These are phyloP conservation scores for Nomada flava DNA, from an alignment of 2,888 invertebrate species.

Conservation along the genomic window DNA sequence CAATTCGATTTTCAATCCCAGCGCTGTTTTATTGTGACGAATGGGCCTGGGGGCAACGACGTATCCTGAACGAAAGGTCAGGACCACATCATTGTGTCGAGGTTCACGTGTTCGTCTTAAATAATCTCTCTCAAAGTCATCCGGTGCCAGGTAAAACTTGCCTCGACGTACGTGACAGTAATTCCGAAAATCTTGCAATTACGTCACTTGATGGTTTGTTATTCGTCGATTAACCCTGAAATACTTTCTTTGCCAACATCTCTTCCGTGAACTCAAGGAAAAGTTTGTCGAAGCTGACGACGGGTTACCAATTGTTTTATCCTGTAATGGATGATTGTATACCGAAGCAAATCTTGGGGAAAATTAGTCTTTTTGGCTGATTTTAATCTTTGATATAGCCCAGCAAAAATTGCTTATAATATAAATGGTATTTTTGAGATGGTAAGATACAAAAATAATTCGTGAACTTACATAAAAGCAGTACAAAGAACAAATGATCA, in stretches of 20 bases:
- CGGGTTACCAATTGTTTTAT: too few species aligned
- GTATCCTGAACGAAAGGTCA: conserved; percentile 77
- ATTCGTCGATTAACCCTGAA: neutral
- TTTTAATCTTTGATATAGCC: too few species aligned
- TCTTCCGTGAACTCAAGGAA: neutral
- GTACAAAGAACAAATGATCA: too few species aligned
- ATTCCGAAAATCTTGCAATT: conserved; percentile 61
- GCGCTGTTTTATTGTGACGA: conserved; percentile 29
- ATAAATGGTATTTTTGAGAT: too few species aligned
- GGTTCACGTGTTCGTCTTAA: conserved; percentile 36
- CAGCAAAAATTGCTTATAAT: too few species aligned
- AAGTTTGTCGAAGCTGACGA: too few species aligned
- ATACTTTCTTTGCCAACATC: neutral
- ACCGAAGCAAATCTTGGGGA: too few species aligned
- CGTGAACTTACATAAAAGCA: too few species aligned
- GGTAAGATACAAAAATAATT: too few species aligned
- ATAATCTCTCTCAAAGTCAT: conserved; percentile 27
- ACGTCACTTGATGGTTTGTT: conserved; percentile 69
- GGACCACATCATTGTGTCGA: conserved; percentile 64
- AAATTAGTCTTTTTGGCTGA: too few species aligned
- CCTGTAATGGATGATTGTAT: too few species aligned
- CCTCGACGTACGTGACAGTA: conserved; percentile 39
- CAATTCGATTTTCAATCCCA: conserved; percentile 13
- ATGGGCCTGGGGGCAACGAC: conserved; percentile 62
- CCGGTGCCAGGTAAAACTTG: conserved; percentile 18